Evolutionary conservation across 2,888 invertebrate genomes (phyloP).

Genomic region (Hirtodrosophila duncani): DNA sequence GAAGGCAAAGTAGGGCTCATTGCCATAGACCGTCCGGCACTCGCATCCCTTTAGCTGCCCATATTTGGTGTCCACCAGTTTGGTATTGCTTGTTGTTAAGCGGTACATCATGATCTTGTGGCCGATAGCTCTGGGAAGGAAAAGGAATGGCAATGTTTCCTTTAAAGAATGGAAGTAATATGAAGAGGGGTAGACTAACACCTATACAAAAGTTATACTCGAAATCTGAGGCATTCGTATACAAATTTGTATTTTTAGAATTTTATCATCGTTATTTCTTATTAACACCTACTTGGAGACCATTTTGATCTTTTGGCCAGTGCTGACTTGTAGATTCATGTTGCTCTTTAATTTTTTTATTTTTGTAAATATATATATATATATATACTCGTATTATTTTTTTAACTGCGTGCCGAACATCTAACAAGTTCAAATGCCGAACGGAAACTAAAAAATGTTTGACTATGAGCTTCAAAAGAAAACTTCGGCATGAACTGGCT

Average conservation of each 20-base stretch:
- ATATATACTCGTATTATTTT: constrained; percentile 8
- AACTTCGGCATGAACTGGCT: too few relatives aligned
- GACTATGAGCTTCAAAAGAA: too few relatives aligned
- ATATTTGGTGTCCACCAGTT: constrained; percentile 55
- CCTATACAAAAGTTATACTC: too few relatives aligned
- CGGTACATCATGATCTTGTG: constrained; percentile 62
- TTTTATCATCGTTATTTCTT: not conserved
- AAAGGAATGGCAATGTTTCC: too few relatives aligned
- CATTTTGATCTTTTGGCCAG: constrained; percentile 22
- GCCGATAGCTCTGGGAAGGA: constrained; percentile 44
- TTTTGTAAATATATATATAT: not conserved
- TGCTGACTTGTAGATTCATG: constrained; percentile 26
- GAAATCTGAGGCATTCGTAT: constrained; percentile 24
- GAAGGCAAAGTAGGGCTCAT: constrained; percentile 65
- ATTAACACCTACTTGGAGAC: constrained; percentile 23
- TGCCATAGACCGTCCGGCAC: constrained; percentile 54
- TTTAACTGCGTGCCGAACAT: constrained; percentile 28
- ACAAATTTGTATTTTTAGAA: not conserved
- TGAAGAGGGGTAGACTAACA: too few relatives aligned
- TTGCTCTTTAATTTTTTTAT: not conserved
- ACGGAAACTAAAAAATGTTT: constrained; percentile 42
- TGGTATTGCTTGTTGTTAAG: constrained; percentile 60
- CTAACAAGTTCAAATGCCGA: constrained; percentile 43
- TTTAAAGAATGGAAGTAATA: too few relatives aligned
- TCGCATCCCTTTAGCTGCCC: constrained; percentile 72